phyloP scores from a whole-genome alignment of 2,888 invertebrate species.

The Toxonevra muliebris region DNA sequence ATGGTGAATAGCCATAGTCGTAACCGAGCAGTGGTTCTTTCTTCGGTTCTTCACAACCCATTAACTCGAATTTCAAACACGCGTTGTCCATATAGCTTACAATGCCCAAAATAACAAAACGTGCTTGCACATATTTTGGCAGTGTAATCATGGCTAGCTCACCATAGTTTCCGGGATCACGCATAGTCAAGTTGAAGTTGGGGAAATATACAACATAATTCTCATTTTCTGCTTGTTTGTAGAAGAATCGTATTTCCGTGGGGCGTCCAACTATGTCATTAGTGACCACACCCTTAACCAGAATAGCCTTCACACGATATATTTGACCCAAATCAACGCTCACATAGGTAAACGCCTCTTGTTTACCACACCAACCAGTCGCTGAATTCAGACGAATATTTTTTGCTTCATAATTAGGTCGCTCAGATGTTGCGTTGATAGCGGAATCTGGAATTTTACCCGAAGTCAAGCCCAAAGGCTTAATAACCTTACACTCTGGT shows the following conservation, averaged over 20 bases:
- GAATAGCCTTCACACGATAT: conserved; percentile 90
- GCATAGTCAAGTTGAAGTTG: conserved; percentile 92
- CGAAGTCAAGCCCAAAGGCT: conserved; percentile 88
- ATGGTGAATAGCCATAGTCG: conserved; percentile 92
- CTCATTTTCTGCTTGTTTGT: conserved; percentile 92
- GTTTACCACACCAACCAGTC: conserved; percentile 96
- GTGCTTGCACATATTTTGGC: conserved; percentile 91
- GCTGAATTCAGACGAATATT: conserved; percentile 91
- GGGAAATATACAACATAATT: conserved; percentile 98
- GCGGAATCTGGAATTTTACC: conserved; percentile 94
- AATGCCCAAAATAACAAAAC: conserved; percentile 93
- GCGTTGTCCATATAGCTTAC: conserved; percentile 97
- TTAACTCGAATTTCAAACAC: conserved; percentile 93
- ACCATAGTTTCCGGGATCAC: conserved; percentile 96
- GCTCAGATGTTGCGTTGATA: conserved; percentile 93
- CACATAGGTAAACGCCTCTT: conserved; percentile 95
- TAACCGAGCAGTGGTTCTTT: conserved; percentile 87
- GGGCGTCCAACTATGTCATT: conserved; percentile 95
- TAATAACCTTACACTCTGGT: conserved; percentile 93
- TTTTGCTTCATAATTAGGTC: conserved; percentile 90
- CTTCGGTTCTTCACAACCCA: conserved; percentile 92
- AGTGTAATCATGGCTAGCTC: conserved; percentile 95
- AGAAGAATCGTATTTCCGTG: conserved; percentile 96
- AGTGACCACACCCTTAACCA: conserved; percentile 93
- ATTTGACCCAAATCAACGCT: conserved; percentile 94